A percentile compares a stretch with the other conserved stretches of the same genome.
Evolutionary conservation across 2,888 invertebrate species (phyloP).

Genomic region (Idaea dimidiata): DNA sequence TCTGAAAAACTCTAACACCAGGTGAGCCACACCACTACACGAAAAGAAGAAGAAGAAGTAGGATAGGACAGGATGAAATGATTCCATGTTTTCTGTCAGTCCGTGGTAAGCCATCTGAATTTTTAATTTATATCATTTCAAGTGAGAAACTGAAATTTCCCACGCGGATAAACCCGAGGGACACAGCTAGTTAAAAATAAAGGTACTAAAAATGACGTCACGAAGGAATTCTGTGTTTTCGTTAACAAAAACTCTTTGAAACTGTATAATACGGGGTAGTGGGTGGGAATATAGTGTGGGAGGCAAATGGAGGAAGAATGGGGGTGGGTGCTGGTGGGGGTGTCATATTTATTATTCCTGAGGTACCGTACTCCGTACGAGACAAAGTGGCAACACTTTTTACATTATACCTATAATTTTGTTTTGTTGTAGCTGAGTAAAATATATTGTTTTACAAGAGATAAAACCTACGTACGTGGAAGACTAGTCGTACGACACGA

Average conservation of each 20-base stretch:
- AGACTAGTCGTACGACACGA: no score
- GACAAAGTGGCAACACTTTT: neutral
- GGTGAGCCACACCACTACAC: no score
- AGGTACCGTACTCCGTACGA: neutral
- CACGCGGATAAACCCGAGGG: no score
- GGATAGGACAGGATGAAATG: no score
- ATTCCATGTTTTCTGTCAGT: no score
- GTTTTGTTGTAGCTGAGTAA: neutral
- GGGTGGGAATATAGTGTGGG: neutral
- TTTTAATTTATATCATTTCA: no score
- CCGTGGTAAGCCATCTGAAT: no score
- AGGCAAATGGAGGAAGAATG: neutral
- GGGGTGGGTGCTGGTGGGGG: neutral
- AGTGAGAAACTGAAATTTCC: no score
- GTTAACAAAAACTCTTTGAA: neutral
- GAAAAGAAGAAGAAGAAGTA: no score
- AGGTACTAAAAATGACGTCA: no score
- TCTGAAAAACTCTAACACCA: no score
- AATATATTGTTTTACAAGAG: neutral
- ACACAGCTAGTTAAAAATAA: no score
- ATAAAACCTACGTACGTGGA: neutral
- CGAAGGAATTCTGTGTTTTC: conserved; percentile 1
- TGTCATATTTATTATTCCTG: neutral
- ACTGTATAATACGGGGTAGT: neutral
- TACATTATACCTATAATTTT: neutral